These are phyloP conservation scores for Nephrotoma appendiculata DNA, from an alignment of 2,888 invertebrate species.

Conservation along the genomic window DNA sequence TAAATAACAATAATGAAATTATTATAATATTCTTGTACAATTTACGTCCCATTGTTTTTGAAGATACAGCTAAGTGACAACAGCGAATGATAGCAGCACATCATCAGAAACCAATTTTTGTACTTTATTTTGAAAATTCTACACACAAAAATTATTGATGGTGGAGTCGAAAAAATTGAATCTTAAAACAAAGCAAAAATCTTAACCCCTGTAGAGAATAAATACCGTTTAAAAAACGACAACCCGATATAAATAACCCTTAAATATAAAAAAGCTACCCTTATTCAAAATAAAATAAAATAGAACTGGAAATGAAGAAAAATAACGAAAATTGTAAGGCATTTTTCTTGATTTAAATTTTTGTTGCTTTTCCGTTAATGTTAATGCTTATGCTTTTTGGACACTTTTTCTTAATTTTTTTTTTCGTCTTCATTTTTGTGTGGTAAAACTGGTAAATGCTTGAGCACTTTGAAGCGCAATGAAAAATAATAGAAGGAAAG, in stretches of 20 bases:
- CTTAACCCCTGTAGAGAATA: slow-evolving; percentile 8
- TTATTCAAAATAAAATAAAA: background rate
- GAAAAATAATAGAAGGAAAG: background rate
- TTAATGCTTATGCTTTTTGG: background rate
- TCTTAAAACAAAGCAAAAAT: background rate
- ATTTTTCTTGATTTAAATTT: background rate
- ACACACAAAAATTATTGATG: background rate
- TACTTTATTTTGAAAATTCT: background rate
- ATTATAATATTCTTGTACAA: background rate
- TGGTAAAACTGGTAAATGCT: background rate
- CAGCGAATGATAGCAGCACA: background rate
- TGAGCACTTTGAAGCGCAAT: background rate
- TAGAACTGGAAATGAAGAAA: slow-evolving; percentile 1
- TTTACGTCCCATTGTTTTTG: no score
- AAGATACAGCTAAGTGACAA: no score
- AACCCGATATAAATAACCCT: slow-evolving; percentile 9
- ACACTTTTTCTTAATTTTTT: background rate
- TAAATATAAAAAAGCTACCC: slow-evolving; percentile 5
- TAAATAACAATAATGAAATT: background rate
- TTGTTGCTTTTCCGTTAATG: background rate
- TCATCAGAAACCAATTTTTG: background rate
- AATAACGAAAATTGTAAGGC: slow-evolving; percentile 6
- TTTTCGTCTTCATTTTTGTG: background rate
- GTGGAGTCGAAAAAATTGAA: background rate
- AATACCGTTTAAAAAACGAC: slow-evolving; percentile 8